Evolutionary conservation across 2,113 vertebrate species (phyloP).

Genomic region (Ceyx melanurus): DNA sequence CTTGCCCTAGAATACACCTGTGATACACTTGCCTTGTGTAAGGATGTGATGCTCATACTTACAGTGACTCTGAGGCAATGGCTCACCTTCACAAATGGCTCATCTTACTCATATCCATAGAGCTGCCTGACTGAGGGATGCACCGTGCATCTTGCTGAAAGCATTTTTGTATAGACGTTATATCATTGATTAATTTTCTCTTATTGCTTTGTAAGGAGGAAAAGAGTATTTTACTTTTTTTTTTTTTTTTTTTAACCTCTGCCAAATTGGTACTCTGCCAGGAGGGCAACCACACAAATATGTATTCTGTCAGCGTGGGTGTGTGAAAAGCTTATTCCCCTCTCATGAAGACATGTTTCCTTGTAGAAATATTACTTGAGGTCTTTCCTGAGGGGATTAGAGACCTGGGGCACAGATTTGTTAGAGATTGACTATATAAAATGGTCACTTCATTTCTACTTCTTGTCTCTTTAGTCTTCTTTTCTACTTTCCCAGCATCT

Average conservation of each 20-base stretch:
- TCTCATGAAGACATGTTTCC: neutral
- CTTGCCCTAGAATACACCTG: conserved; percentile 15
- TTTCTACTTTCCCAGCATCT: neutral
- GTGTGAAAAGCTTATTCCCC: neutral
- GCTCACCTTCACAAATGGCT: conserved; percentile 25
- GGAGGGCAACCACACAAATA: neutral
- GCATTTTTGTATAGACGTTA: neutral
- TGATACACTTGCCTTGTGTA: conserved; percentile 30
- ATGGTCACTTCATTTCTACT: neutral
- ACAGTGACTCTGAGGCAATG: neutral
- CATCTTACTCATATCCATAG: conserved; percentile 7
- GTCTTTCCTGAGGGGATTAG: neutral
- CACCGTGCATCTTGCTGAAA: neutral
- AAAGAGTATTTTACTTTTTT: neutral
- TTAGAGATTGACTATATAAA: neutral
- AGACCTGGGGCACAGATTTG: neutral
- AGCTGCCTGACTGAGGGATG: neutral
- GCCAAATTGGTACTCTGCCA: neutral
- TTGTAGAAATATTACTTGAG: neutral
- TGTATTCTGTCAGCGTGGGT: neutral
- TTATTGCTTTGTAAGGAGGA: neutral
- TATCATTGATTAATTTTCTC: neutral
- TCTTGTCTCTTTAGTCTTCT: neutral
- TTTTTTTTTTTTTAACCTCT: neutral
- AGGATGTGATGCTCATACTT: conserved; percentile 11